phyloP scores from a whole-genome alignment of 1,140 invertebrate genomes.

The Microvelia longipes region DNA sequence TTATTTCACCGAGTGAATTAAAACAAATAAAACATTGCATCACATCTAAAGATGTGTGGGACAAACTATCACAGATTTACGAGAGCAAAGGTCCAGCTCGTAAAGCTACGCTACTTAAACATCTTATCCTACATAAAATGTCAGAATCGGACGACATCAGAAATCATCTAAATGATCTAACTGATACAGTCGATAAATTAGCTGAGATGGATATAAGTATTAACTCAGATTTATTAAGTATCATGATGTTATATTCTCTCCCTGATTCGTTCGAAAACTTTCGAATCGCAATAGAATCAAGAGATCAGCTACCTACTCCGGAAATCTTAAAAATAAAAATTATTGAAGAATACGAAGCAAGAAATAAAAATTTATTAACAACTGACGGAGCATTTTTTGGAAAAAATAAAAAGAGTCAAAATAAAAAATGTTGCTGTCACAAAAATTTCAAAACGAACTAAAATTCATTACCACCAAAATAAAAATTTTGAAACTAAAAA shows the following conservation, averaged over 20 bases:
- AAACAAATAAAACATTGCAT: background rate
- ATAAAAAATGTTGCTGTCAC: background rate
- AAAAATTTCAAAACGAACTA: background rate
- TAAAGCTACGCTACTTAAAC: constrained; percentile 23
- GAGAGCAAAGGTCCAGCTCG: constrained; percentile 17
- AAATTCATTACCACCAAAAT: background rate
- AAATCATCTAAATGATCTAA: constrained; percentile 20
- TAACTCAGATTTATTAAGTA: constrained; percentile 15
- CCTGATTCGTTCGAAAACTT: background rate
- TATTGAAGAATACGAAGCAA: constrained; percentile 15
- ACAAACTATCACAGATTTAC: constrained; percentile 14
- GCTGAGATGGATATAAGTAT: constrained; percentile 21
- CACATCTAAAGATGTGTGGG: background rate
- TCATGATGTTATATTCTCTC: background rate
- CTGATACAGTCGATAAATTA: constrained; percentile 21
- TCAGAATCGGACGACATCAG: constrained; percentile 17
- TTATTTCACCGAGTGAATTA: constrained; percentile 1
- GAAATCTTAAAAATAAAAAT: constrained; percentile 26
- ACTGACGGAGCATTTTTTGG: background rate
- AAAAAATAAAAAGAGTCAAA: background rate
- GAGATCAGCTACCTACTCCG: constrained; percentile 21
- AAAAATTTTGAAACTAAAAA: background rate
- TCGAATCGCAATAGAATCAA: background rate
- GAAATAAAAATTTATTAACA: background rate
- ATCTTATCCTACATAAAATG: constrained; percentile 21